These are phyloP conservation scores for Ranitomeya imitator DNA, from an alignment of 2,113 vertebrate species.

Conservation along the genomic window DNA sequence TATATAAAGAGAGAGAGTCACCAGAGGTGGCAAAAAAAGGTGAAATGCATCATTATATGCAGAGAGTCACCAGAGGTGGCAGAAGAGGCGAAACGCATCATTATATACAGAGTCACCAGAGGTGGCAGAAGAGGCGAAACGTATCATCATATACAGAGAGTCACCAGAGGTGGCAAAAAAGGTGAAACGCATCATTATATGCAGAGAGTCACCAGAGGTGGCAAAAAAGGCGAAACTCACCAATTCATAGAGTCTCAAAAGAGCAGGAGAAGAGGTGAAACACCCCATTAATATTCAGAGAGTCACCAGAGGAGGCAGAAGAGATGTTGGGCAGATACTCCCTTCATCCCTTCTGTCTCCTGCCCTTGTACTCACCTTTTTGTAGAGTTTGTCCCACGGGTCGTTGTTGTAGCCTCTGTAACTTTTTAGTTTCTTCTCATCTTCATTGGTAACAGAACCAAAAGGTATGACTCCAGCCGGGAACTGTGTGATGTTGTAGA, in stretches of 20 bases:
- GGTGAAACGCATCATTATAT: too few relatives aligned
- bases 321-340: neutral
- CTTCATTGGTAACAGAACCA: slow-evolving; percentile 75
- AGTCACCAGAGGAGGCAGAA: neutral
- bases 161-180: too few relatives aligned
- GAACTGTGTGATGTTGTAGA: slow-evolving; percentile 86
- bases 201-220: neutral
- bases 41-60: too few relatives aligned
- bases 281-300: too few relatives aligned
- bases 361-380: slow-evolving; percentile 65
- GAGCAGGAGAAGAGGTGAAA: neutral
- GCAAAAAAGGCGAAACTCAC: too few relatives aligned
- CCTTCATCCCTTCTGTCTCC: neutral
- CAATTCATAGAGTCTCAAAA: too few relatives aligned
- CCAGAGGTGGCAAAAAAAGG: too few relatives aligned
- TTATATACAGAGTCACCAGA: too few relatives aligned
- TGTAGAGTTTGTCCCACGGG: slow-evolving; percentile 73
- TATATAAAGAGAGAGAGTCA: neutral
- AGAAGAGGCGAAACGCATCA: too few relatives aligned
- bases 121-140: too few relatives aligned
- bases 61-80: too few relatives aligned
- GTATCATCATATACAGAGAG: neutral
- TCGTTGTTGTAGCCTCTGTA: slow-evolving; percentile 77
- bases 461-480: slow-evolving; percentile 83
- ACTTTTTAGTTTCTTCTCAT: slow-evolving; percentile 79